Evolutionary conservation across 2,888 invertebrate species (phyloP).

Genomic region (Cosmorhoe ocellata): DNA sequence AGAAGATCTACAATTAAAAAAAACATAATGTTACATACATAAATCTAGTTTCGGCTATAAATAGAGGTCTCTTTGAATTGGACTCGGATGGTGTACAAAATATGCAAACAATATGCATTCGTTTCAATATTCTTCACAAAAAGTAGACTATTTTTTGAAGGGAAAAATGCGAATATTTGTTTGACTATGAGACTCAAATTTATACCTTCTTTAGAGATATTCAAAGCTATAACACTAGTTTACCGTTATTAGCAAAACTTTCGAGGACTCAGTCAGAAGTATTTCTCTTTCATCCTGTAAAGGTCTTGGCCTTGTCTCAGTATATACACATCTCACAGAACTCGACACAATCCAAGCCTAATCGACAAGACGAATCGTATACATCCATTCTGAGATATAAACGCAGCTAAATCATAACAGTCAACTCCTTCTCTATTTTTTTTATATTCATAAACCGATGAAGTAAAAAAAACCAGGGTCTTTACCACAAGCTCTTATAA

Average conservation of each 20-base stretch:
- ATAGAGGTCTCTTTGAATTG: slow-evolving; percentile 8
- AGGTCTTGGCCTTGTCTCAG: neutral
- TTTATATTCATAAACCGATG: no score
- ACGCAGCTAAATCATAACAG: neutral
- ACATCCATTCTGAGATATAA: slow-evolving; percentile 29
- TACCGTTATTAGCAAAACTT: no score
- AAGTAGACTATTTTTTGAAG: no score
- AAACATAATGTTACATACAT: no score
- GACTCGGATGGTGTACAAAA: neutral
- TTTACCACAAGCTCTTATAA: no score
- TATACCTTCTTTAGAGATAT: no score
- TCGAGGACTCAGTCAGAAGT: no score
- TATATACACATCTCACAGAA: slow-evolving; percentile 10
- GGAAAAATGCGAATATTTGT: no score
- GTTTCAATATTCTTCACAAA: neutral
- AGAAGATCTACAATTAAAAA: no score
- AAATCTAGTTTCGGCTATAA: slow-evolving; percentile 5
- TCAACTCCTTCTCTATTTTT: neutral
- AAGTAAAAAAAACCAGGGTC: no score
- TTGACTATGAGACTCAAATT: no score
- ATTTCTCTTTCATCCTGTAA: neutral
- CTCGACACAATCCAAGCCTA: slow-evolving; percentile 17
- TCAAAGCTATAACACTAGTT: no score
- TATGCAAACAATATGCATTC: slow-evolving; percentile 13
- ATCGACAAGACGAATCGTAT: slow-evolving; percentile 37